These are phyloP conservation scores for Neodontobutis hainanensis DNA, from an alignment of 2,113 vertebrate species.

Conservation along the genomic window DNA sequence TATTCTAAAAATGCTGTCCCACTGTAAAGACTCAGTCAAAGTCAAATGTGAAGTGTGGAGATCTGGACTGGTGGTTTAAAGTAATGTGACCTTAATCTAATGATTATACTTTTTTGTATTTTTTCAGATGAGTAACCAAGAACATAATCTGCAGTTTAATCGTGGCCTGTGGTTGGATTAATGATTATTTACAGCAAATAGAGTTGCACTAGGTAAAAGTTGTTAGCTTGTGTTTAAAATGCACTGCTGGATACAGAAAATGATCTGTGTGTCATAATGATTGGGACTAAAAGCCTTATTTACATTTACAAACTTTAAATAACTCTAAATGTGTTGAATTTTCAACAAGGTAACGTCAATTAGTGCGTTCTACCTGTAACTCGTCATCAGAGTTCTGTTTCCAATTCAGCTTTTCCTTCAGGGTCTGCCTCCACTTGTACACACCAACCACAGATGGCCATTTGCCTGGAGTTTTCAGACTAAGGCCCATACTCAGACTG, in stretches of 20 bases:
- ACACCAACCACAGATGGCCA: slow-evolving; percentile 74
- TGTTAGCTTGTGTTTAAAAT: neutral
- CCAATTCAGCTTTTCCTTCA: slow-evolving; percentile 74
- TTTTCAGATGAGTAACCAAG: slow-evolving; percentile 4
- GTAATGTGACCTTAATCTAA: neutral
- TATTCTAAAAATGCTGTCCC: neutral
- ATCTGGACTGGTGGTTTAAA: slow-evolving; percentile 1
- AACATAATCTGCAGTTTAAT: slow-evolving; percentile 5
- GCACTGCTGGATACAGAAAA: neutral
- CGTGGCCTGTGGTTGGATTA: neutral
- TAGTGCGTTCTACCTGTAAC: slow-evolving; percentile 70
- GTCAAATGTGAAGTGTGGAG: neutral
- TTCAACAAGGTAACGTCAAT: neutral
- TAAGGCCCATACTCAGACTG: slow-evolving; percentile 50
- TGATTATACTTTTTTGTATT: neutral
- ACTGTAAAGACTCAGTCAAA: neutral
- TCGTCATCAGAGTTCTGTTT: slow-evolving; percentile 58
- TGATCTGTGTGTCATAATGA: neutral
- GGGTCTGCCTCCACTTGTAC: slow-evolving; percentile 74
- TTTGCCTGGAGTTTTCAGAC: slow-evolving; percentile 58
- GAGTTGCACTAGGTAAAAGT: neutral
- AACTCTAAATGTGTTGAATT: neutral
- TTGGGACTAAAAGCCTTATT: neutral
- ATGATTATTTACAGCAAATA: neutral
- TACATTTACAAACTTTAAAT: neutral